Evolutionary conservation across 2,797 vertebrate species (phyloP).

Genomic region (Anguilla obscura): DNA sequence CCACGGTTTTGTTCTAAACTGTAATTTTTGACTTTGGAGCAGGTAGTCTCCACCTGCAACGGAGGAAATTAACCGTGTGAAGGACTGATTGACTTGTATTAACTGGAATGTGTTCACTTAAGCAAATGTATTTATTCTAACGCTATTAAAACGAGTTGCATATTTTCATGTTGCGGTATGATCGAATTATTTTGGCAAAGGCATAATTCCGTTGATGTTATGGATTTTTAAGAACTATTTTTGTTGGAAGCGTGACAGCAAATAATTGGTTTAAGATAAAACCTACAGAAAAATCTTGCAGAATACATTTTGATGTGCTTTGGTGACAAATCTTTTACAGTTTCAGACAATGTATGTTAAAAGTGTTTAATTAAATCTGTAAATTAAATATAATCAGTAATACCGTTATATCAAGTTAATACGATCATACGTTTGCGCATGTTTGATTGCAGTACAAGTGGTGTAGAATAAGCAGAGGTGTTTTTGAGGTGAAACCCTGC

Average conservation of each 20-base stretch:
- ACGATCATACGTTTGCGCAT: background rate
- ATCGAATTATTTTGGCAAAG: background rate
- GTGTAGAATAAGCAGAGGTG: background rate
- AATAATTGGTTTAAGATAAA: background rate
- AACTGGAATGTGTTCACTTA: background rate
- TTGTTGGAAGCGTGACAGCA: background rate
- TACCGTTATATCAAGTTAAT: background rate
- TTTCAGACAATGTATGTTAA: background rate
- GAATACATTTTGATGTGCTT: no score
- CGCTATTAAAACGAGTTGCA: background rate
- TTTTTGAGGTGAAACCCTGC: background rate
- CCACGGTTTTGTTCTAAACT: background rate
- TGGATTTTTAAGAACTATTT: background rate
- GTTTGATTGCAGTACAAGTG: background rate
- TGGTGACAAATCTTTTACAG: background rate
- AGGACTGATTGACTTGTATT: background rate
- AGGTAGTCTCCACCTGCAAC: background rate
- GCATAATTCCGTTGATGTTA: background rate
- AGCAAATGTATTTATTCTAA: background rate
- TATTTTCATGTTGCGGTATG: background rate
- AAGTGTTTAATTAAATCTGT: background rate
- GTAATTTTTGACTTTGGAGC: background rate
- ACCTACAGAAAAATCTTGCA: no score
- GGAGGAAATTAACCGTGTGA: background rate
- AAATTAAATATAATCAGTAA: background rate